Base-by-base conservation (phyloP, 1,140 invertebrate genomes). In the Diorhabda sublineata region DNA sequence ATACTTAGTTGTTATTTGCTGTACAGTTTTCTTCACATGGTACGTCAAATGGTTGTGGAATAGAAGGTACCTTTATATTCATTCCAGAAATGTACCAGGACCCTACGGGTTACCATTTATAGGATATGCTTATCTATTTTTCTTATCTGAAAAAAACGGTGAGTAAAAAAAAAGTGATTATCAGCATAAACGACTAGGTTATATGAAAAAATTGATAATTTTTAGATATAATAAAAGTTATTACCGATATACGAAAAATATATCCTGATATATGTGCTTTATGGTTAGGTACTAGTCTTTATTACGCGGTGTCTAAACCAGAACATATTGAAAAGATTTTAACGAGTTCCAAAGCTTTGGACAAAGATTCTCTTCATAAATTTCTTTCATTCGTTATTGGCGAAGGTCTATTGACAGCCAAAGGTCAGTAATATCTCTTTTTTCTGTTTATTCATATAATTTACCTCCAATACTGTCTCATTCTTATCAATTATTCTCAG, bases 261-360 rank as follows among this genome's bases (percentile, higher is more conserved):
- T 45, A 45, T 3, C 58, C 65, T 5, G n/a, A 56, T n/a, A 3
- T 60, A 44, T 7, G 11, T 5, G n/a, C 5, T 6, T 42, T 59
- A 4, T 67, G 65, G 65, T 45, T 67, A 0, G 65, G 65, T 3
- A 57, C 65, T 3, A 59, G 45, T 3, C 58, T 67, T 5, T 3
- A 58, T 8, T 67, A 44, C 44, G 4, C 44, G 2, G 11, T 67
- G 7, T 45, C 65, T 44, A 42, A 67, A 47, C 65, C 65, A 8
- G n/a, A 67, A 42, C 58, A 67, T 45, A n/a, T 60, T 6, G 57
- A 67, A 67, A 67, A 42, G 60, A 60, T 67, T 43, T 42, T 67
- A 41, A 67, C 26, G 11, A 58, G 41, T 45, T 58, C 42, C 5
- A 60, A 59, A 47, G 57, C 57, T 41, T 42, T 67, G 8, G 58